Evolutionary conservation across 2,113 vertebrate genomes (phyloP), one percentile per base, ranked within the genome.

Genomic region (Guaruba guarouba): DNA sequence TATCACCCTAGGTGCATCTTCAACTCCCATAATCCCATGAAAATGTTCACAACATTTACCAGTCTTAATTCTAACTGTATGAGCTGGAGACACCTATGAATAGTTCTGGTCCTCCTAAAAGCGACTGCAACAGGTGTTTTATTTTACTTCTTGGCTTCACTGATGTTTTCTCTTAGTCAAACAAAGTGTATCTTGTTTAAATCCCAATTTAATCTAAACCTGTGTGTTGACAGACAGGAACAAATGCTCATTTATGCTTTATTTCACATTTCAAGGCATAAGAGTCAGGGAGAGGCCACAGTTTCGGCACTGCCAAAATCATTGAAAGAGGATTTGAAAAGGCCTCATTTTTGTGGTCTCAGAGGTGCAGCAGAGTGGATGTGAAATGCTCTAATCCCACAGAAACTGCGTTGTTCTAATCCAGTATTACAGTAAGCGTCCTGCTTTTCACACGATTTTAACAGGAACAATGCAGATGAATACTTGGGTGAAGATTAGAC

Each of bases 131-230:
- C 48, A 59, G 29, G 43, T 68, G 76, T 31, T 51, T 86, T 55
- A 24, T 75, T 84, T 92, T 80, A 76, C 24, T 94, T 90, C 39
- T 39, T 81, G 79, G 69, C n/a, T 85, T 64, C 69, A 59, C n/a
- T 44, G 54, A 8, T 29, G 28, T 44, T 85, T 84, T 68, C 69
- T 61, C 69, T 69, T 46, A 48, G 46, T 87, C 76, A 73, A 95
- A 75, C 28, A 33, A 71, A 68, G 27, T 52, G 8, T 41, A 48
- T 22, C 48, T 59, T 68, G 37, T 73, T 84, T 68, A 68, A 94
- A 84, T 54, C 29, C 17, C 48, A 59, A 64, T 43, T 88, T 88
- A 69, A 74, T 48, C 70, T 80, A 85, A 93, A 43, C 39, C 25
- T 24, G 27, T 59, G 33, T 11, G 15, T 23, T 82, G 64, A 73